Evolutionary conservation across 2,888 invertebrate genomes (phyloP), one percentile per base, ranked within the genome.

Genomic region (Cordilura impudica): DNA sequence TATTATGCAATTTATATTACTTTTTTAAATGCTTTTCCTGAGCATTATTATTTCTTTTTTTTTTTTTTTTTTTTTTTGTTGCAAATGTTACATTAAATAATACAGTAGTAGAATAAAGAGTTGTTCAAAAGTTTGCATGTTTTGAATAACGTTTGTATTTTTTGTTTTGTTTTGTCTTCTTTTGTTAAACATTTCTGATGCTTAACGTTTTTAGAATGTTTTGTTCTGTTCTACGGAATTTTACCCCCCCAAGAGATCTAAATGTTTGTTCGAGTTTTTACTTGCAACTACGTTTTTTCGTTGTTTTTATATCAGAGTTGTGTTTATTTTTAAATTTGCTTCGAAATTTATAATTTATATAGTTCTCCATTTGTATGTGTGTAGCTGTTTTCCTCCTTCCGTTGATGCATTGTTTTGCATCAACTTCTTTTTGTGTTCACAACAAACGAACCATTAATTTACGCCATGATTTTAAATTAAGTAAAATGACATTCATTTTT

Each of bases 391-490:
- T 39, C 39, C 45, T 5, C 12, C 35, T 54, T 31, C 31, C 49
- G 10, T 49, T 54, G 16, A 10, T 45, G 31, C 8, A 35, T 16
- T 66, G 45, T 77, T 72, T 8, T 70, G 18, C 58, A 39, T 35
- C 8, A 16, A n/a, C 21, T 47, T 35, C 35, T 54, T 56, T 51
- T 51, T 69, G 51, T 63, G 45, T 69, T 78, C 49, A 18, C 4
- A 73, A 49, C 71, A 71, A 81, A 81, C 74, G 73, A 77, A 80
- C 76, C 81, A 78, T 81, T 76, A 82, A 81, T 81, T 81, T 66
- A 78, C 73, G 78, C 78, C 66, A 81, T 78, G 76, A 76, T 81
- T 82, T 82, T 61, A 72, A 81, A 82, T 81, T 82, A 81, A 82
- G 73, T 75, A 67, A 78, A 82, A 78, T 76, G 78, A 51, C 67